A percentile compares a stretch with the other conserved stretches of the same genome.
Evolutionary conservation across 1,140 invertebrate species (phyloP).

Genomic region (Camponotus floridanus): DNA sequence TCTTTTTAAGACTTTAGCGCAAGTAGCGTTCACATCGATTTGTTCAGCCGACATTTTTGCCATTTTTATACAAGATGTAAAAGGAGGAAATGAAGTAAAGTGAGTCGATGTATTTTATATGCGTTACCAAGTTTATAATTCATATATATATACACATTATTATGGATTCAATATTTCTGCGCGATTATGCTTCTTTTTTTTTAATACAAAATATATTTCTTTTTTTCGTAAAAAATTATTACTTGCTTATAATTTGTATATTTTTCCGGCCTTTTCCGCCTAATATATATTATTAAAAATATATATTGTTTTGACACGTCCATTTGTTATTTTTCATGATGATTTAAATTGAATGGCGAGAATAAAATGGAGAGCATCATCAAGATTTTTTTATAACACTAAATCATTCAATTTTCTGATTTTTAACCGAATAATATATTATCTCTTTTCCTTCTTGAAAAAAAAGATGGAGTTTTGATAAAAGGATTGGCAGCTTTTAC

Average conservation of each 20-base stretch:
- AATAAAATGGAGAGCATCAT: not conserved
- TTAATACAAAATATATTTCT: not conserved
- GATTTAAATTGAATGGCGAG: not conserved
- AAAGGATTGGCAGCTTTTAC: constrained; percentile 16
- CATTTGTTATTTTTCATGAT: not conserved
- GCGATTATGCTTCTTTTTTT: not conserved
- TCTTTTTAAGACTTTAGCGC: not conserved
- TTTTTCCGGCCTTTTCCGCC: not conserved
- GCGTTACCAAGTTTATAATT: not conserved
- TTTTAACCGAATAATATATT: not conserved
- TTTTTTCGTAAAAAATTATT: not conserved
- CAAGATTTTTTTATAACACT: not conserved
- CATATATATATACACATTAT: too few relatives aligned
- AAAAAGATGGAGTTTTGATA: not conserved
- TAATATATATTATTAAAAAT: not conserved
- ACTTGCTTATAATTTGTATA: not conserved
- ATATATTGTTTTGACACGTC: not conserved
- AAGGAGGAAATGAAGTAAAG: constrained; percentile 9
- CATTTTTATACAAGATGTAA: not conserved
- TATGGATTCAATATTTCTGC: not conserved
- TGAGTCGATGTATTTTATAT: constrained; percentile 1
- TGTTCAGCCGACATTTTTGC: constrained; percentile 45
- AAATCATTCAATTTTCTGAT: constrained; percentile 12
- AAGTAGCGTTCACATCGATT: constrained; percentile 37
- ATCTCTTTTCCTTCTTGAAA: not conserved